Evolutionary conservation across 2,113 vertebrate genomes (phyloP), one percentile per base, ranked within the genome.

Genomic region (Gavialis gangeticus): DNA sequence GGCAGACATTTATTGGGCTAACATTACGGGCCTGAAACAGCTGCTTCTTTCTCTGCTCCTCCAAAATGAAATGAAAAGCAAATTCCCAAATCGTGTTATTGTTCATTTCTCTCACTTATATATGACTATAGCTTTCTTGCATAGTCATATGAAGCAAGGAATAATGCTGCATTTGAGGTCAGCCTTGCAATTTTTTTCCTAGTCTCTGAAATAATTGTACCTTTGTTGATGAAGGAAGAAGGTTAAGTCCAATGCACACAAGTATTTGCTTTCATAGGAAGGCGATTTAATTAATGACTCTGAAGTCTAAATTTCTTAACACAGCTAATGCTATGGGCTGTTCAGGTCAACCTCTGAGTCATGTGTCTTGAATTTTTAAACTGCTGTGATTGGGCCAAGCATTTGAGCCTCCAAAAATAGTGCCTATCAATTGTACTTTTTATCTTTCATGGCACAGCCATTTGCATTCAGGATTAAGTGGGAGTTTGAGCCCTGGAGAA

Each of bases 341-440:
- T 84, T 90, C 1, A 0, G 55, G 80, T 94, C 2, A 2, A 84
- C 66, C 86, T 75, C 58, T 75, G 37, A 86, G 66, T 95, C 79
- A 71, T 62, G 84, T 79, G 89, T 85, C 85, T 78, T 91, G 88
- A 94, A 75, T 90, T 91, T 79, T 85, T 85, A 66, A 66, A 75
- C 22, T 85, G 81, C 60, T 82, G 62, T 76, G 66, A 82, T 88
- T 54, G 88, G 16, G 14, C n/a, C 34, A 88, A 92, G 56, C 1
- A 1, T 56, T 84, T 73, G n/a, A 62, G 27, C n/a, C 21, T 64
- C 27, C 78, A 82, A 82, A 91, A 92, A 71, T 82, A 86, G 57
- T 7, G 46, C 2, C 1, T 37, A 54, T 19, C 10, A 28, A 86
- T 75, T 86, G 14, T 55, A n/a, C 56, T 83, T 95, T 91, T 88